Base-by-base conservation (phyloP, 23 tunicate genomes). In the Ascidia mentula region DNA sequence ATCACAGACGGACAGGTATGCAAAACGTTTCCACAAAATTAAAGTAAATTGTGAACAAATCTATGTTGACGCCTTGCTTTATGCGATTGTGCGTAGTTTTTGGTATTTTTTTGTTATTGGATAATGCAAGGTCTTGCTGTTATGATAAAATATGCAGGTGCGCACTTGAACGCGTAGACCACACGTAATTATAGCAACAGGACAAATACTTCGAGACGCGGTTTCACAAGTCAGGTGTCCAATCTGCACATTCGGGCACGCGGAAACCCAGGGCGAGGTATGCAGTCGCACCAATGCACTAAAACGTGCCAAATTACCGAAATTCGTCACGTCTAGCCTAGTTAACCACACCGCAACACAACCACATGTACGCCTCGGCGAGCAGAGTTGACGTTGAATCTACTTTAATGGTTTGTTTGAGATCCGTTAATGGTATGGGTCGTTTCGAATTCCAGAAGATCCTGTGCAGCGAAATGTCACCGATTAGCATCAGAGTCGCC, bases 1-100 rank as follows among this genome's bases (percentile, higher is more conserved):
- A 89, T 83, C 42, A 95, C 96, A 5, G 99, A 95, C 42, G 99
- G 99, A 33, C 99, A 95, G 92, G 99, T 95, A 34, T 18, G 82
- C 13, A 28, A 3, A 53, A 6, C 1, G n/a, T n/a, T n/a, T n/a
- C n/a, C n/a, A n/a, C n/a, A n/a, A n/a, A n/a, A n/a, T n/a, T n/a
- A n/a, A n/a, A n/a, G n/a, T n/a, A n/a, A n/a, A n/a, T n/a, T n/a
- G n/a, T n/a, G n/a, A n/a, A n/a, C n/a, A n/a, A n/a, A n/a, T n/a
- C n/a, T n/a, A n/a, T n/a, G n/a, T n/a, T n/a, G n/a, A n/a, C n/a
- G n/a, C n/a, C n/a, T n/a, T n/a, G n/a, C n/a, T n/a, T n/a, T n/a
- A n/a, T n/a, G n/a, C n/a, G n/a, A n/a, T n/a, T n/a, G n/a, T n/a
- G n/a, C n/a, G n/a, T n/a, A n/a, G n/a, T n/a, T n/a, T n/a, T n/a